A percentile compares a stretch with the other conserved stretches of the same genome.
Conservation (phyloP, 2,113 vertebrate species). For the Heterochromis multidens region DNA sequence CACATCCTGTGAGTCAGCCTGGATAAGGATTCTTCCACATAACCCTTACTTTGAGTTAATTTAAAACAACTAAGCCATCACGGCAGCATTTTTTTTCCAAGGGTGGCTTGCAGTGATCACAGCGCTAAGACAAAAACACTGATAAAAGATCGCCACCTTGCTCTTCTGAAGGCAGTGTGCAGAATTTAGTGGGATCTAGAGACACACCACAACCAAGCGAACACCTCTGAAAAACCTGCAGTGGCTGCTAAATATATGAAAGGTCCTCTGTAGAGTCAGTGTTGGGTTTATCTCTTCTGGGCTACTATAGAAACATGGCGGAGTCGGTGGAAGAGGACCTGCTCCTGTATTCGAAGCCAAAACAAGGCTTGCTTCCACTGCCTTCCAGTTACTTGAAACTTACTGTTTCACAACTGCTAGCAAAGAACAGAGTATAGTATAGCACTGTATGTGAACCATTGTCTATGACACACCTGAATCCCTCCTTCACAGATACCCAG, state of each 20-base stretch:
- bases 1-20: conserved; percentile 50
- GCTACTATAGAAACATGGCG: not conserved
- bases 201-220: not conserved
- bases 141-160: not conserved
- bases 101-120: not conserved
- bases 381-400: too few relatives aligned
- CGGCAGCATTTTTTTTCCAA: not conserved
- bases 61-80: not conserved
- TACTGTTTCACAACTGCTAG: not conserved
- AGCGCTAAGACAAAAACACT: not conserved
- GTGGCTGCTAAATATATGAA: not conserved
- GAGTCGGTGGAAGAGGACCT: not conserved
- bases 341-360: not conserved
- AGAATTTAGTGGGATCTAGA: not conserved
- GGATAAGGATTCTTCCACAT: conserved; percentile 2
- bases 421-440: not conserved
- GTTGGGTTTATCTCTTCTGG: not conserved
- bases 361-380: not conserved
- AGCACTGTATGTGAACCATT: not conserved
- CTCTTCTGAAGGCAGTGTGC: not conserved
- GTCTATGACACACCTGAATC: not conserved
- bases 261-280: not conserved
- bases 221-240: not conserved
- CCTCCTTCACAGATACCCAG: not conserved
- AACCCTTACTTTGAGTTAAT: not conserved